Conservation (phyloP, 1,140 invertebrate genomes). For the Proctacanthus coquilletti region DNA sequence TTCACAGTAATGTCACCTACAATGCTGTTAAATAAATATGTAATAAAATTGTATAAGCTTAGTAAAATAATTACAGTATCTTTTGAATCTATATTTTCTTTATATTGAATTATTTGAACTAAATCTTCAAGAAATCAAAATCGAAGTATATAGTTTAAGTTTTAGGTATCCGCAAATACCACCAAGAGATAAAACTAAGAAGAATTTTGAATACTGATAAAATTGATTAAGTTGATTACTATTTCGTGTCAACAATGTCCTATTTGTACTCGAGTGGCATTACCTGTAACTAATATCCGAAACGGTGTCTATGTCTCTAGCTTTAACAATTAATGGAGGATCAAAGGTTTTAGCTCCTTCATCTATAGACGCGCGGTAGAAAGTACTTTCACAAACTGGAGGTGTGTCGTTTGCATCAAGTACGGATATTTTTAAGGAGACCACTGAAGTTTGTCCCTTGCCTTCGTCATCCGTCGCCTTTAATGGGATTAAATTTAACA, state of each 20-base stretch:
- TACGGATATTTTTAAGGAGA: slow-evolving; percentile 62
- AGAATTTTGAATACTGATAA: too few relatives aligned
- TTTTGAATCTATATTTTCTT: too few relatives aligned
- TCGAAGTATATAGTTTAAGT: too few relatives aligned
- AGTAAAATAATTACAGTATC: too few relatives aligned
- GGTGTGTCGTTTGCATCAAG: slow-evolving; percentile 77
- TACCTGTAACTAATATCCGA: slow-evolving; percentile 55
- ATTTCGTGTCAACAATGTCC: too few relatives aligned
- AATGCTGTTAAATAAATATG: slow-evolving; percentile 11
- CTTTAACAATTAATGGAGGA: slow-evolving; percentile 51
- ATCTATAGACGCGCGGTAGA: slow-evolving; percentile 65
- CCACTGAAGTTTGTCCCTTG: slow-evolving; percentile 53
- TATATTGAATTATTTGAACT: too few relatives aligned
- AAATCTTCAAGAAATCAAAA: too few relatives aligned
- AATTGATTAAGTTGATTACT: background rate
- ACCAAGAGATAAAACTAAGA: too few relatives aligned
- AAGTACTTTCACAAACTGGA: slow-evolving; percentile 53
- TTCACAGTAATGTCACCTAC: slow-evolving; percentile 20
- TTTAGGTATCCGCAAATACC: too few relatives aligned
- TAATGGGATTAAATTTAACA: slow-evolving; percentile 1
- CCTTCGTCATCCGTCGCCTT: slow-evolving; percentile 76
- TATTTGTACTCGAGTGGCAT: too few relatives aligned
- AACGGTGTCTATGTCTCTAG: slow-evolving; percentile 62
- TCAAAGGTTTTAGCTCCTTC: slow-evolving; percentile 73
- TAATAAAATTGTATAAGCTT: slow-evolving; percentile 4